Evolutionary conservation across 2,113 vertebrate genomes (phyloP), one percentile per base, ranked within the genome.

Genomic region (Prochilodus magdalenae): DNA sequence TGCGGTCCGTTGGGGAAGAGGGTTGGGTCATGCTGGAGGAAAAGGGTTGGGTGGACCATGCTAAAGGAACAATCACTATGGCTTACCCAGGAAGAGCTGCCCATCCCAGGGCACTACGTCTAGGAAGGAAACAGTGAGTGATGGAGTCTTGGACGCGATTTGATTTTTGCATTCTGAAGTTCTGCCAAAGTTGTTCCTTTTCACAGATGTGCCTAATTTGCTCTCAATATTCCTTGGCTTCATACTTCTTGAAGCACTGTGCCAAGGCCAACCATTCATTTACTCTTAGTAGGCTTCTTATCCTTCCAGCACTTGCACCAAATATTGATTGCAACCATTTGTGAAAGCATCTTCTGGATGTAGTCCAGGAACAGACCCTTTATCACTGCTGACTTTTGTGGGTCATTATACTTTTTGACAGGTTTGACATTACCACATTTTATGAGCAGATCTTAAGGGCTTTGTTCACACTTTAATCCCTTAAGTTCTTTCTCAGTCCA

Each of bases 81-180:
- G 62, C 36, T 36, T 80, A 65, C 66, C 67, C 81, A 73, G 77
- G 73, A 83, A 76, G 30, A 47, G 55, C 76, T 73, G 40, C 76
- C 67, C 33, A 75, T 69, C 73, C 51, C 62, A 67, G 75, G 47
- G 71, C n/a, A 33, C 6, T 29, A n/a, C 29, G 55, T 30, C 40
- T 40, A 24, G 77, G 75, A 82, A 51, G 69, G 49, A 29, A 74
- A 49, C 7, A 27, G 57, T 67, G 33, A 74, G 73, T 76, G 65
- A 22, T 71, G 71, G 36, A 79, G 66, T 47, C 44, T 22, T 27
- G n/a, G 24, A 60, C 18, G 24, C 29, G 33, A 20, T 62, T 60
- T 53, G n/a, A 53, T 62, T 47, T 30, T 62, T 10, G 15, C 66
- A 44, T 70, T 70, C 40, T 70, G 66, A 70, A 24, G 20, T 70